Base-by-base conservation (phyloP, 2,113 vertebrate species). In the Dicerorhinus sumatrensis region DNA sequence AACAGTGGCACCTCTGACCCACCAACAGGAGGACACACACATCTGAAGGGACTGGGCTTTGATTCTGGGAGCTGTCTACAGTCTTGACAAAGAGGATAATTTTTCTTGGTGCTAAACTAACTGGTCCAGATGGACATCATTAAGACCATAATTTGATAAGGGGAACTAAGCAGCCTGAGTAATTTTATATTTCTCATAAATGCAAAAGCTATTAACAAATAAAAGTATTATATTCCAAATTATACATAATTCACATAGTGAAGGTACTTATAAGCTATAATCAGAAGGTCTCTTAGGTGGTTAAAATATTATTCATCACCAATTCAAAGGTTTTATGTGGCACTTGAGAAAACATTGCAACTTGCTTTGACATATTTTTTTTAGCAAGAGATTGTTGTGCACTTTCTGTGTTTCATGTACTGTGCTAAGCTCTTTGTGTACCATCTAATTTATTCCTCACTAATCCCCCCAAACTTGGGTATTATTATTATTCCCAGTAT, bases 251-350 rank as follows among this genome's bases (percentile, higher is more conserved):
- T 80, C 25, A 91, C 54, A 84, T 9, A 56, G 29, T 76, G 42
- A 93, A 81, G 33, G 42, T 39, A 29, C 2, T 84, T 72, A 65
- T 70, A 48, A 69, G 13, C 17, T 91, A 39, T 31, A 92, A 54
- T 58, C 8, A 82, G 63, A 69, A 79, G 46, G 27, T 69, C 86
- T 77, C n/a, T 42, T 60, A 36, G 46, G 13, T 85, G 31, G 17
- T 70, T 95, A 72, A 94, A 81, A 88, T 84, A 76, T 67, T 86
- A 76, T 88, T 92, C 60, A 94, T 73, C 70, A 80, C n/a, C 29
- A 87, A 72, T 46, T 83, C 27, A 89, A 77, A 94, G 33, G 18
- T 85, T 93, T 82, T 60, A 86, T 29, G 51, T 80, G 39, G 67
- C 89, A 85, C n/a, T 82, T 69, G 25, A 94, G 67, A 96, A 90